phyloP scores from a whole-genome alignment of 2,113 vertebrate species.

The Mastomys coucha region DNA sequence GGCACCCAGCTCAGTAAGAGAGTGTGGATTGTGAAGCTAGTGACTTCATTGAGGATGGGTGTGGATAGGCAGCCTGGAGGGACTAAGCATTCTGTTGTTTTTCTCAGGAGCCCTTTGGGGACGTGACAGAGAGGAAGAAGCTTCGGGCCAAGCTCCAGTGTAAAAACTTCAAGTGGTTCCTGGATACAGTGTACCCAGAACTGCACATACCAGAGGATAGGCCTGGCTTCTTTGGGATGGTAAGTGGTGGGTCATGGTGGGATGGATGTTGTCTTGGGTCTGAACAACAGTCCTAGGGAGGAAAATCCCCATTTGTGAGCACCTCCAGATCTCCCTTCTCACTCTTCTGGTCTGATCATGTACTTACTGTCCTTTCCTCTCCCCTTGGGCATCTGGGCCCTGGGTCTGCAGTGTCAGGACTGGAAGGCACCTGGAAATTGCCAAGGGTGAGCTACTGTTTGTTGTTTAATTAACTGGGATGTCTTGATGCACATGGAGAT shows the following conservation, averaged over 20 bases:
- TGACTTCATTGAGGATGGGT: accelerated
- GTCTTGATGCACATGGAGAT: not conserved
- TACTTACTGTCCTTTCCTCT: not conserved
- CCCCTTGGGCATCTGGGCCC: not conserved
- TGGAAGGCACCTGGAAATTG: not conserved
- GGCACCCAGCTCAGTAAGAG: not conserved
- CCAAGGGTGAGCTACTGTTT: not conserved
- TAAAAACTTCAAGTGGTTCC: constrained; percentile 95
- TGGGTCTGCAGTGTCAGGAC: not conserved
- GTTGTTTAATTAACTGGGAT: not conserved
- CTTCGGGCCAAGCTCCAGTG: constrained; percentile 93
- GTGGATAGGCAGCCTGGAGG: not conserved
- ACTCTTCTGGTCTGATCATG: not conserved
- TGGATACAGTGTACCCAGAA: constrained; percentile 96
- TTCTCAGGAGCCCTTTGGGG: constrained; percentile 94
- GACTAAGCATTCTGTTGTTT: not conserved
- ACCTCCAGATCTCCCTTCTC: not conserved
- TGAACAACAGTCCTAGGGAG: not conserved
- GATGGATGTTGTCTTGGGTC: not conserved
- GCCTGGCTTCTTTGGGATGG: constrained; percentile 97
- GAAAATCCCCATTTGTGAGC: accelerated
- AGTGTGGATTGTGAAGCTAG: not conserved
- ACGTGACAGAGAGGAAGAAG: constrained; percentile 92
- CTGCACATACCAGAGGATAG: constrained; percentile 93
- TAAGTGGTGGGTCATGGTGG: constrained; percentile 70